These are phyloP conservation scores for Periphyllus acericola DNA, from an alignment of 2,888 invertebrate species.

Conservation along the genomic window DNA sequence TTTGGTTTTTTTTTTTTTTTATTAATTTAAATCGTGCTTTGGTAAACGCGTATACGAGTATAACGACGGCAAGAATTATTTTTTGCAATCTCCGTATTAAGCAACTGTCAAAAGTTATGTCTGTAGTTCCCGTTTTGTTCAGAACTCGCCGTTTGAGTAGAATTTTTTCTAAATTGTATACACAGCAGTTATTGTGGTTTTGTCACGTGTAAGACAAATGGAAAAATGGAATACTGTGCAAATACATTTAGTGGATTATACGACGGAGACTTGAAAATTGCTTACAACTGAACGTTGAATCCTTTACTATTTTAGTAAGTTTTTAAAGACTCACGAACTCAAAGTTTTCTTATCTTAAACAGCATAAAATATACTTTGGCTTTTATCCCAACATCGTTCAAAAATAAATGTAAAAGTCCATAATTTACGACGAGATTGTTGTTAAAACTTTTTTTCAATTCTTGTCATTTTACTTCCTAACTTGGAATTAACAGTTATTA, in stretches of 20 bases:
- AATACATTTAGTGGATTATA: constrained; percentile 6
- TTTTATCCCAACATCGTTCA: constrained; percentile 31
- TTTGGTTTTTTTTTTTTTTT: too few species aligned
- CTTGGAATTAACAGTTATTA: constrained; percentile 21
- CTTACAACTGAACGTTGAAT: neutral
- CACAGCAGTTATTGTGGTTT: neutral
- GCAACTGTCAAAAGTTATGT: too few species aligned
- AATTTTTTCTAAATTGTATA: too few species aligned
- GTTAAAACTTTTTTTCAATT: constrained; percentile 31
- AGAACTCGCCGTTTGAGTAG: too few species aligned
- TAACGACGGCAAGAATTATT: too few species aligned
- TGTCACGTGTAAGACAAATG: neutral
- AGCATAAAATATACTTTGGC: constrained; percentile 22
- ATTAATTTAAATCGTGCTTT: too few species aligned
- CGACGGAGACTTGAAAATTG: neutral
- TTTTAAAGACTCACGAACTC: neutral
- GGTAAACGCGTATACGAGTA: too few species aligned
- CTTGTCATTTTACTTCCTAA: neutral
- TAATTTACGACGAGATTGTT: constrained; percentile 16
- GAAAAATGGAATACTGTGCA: neutral
- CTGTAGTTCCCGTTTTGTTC: too few species aligned
- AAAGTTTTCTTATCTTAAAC: constrained; percentile 29
- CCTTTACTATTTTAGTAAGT: constrained; percentile 10
- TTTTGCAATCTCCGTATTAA: too few species aligned
- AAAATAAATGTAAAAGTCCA: constrained; percentile 16